Evolutionary conservation across 2,113 vertebrate genomes (phyloP), one percentile per base, ranked within the genome.

Genomic region (Melanostigma gelatinosum): DNA sequence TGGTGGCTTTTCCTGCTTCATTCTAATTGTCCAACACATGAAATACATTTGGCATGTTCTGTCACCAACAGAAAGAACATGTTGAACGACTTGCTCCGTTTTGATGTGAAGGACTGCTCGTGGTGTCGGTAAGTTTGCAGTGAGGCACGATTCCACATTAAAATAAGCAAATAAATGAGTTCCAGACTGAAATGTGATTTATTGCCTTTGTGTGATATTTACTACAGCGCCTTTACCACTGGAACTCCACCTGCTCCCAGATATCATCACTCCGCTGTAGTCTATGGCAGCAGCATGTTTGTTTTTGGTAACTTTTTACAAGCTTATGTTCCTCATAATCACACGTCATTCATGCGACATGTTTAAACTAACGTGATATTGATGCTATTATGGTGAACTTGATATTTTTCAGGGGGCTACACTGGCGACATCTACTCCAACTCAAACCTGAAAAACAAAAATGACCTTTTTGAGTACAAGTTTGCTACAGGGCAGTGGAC

Each of bases 401-500:
- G 0, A 29, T 69, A 0, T 83, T 5, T 89, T 82, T n/a, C 83
- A 99, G 98, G 98, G 81, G 98, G 98, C 82, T 99, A 99, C 71
- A 99, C 98, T 71, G 98, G 98, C 67, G 98, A 99, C 90, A 99
- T 99, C 83, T 99, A 99, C 91, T 99, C 98, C 63, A 99, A 99
- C 91, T 99, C 98, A 76, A 99, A 99, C 88, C 87, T 99, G 93
- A 99, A 99, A 95, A 99, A 99, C 89, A 99, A 99, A 94, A 99
- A 99, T 1, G 98, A 99, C 87, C 97, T 99, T 42, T 99, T 99
- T 92, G 98, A 99, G 79, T 99, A 99, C 85, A 99, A 99, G 87
- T 99, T 99, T 95, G 98, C 97, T 58, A 99, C 98, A 0, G 98
- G 98, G 1, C 98, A 99, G 88, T 99, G 98, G 98, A 98, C 98